phyloP scores from a whole-genome alignment of 1,140 invertebrate species.

The Bombus confusus region DNA sequence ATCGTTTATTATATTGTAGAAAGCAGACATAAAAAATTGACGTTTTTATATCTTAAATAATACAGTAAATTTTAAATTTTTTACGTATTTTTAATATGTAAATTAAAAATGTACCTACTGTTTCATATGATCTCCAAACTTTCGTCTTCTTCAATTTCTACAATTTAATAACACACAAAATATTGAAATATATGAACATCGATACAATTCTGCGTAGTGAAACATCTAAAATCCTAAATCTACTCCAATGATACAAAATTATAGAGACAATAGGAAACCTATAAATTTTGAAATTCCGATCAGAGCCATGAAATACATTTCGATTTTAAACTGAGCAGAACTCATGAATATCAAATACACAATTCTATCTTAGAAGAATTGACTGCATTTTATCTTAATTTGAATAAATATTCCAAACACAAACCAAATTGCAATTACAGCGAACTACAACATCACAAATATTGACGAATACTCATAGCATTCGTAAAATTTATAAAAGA shows the following conservation, averaged over 20 bases:
- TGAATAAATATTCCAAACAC: too few relatives aligned
- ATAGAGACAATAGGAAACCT: neutral
- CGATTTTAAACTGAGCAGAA: neutral
- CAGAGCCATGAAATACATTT: neutral
- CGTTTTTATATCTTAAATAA: neutral
- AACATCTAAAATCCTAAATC: neutral
- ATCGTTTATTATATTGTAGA: neutral
- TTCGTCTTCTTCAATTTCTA: neutral
- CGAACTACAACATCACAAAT: neutral
- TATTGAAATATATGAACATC: neutral
- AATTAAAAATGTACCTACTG: neutral
- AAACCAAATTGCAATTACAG: too few relatives aligned
- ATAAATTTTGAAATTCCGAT: neutral
- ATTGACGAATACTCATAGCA: neutral
- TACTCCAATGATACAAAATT: too few relatives aligned
- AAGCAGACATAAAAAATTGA: neutral
- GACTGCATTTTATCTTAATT: too few relatives aligned
- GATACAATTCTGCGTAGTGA: neutral
- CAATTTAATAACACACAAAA: constrained; percentile 1
- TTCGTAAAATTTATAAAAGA: neutral
- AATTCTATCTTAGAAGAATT: neutral
- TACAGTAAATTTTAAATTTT: neutral
- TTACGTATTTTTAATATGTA: neutral
- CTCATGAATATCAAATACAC: neutral
- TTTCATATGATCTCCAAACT: neutral